Percentiles rank a stretch among this genome's conserved stretches.
phyloP scores from a whole-genome alignment of 1,140 invertebrate species.

The Drosophila oshimai region DNA sequence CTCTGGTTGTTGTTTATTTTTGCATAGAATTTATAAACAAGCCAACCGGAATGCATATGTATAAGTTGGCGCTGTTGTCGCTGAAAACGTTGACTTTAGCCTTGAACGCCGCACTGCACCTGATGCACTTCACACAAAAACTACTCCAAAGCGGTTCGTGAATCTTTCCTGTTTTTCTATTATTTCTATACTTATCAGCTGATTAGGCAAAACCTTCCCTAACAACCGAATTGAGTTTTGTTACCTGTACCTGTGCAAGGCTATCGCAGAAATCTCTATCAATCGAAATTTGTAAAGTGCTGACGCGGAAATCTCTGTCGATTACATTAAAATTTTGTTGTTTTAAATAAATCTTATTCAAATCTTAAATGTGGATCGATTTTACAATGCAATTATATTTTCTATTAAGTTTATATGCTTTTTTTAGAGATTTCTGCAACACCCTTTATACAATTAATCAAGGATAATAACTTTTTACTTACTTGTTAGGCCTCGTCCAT shows the following conservation, averaged over 20 bases:
- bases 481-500: slow-evolving; percentile 93
- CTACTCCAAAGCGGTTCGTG: neutral
- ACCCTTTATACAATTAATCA: neutral
- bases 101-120: slow-evolving; percentile 34
- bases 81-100: slow-evolving; percentile 19
- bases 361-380: too few species aligned
- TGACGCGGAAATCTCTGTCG: neutral
- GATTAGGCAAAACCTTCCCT: slow-evolving; percentile 4
- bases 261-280: slow-evolving; percentile 2
- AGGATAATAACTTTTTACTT: slow-evolving; percentile 83
- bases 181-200: slow-evolving; percentile 14
- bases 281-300: neutral
- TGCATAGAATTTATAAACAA: slow-evolving; percentile 54
- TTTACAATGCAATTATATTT: too few species aligned
- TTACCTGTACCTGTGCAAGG: neutral
- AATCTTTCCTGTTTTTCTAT: slow-evolving; percentile 22
- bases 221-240: slow-evolving; percentile 8
- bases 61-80: slow-evolving; percentile 29
- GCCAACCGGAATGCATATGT: slow-evolving; percentile 19
- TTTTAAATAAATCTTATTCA: too few species aligned
- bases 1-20: slow-evolving; percentile 22
- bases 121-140: slow-evolving; percentile 26
- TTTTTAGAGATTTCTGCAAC: neutral
- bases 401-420: neutral
- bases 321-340: neutral